phyloP scores from a whole-genome alignment of 2,888 invertebrate genomes.

The Sthenelais limicola region DNA sequence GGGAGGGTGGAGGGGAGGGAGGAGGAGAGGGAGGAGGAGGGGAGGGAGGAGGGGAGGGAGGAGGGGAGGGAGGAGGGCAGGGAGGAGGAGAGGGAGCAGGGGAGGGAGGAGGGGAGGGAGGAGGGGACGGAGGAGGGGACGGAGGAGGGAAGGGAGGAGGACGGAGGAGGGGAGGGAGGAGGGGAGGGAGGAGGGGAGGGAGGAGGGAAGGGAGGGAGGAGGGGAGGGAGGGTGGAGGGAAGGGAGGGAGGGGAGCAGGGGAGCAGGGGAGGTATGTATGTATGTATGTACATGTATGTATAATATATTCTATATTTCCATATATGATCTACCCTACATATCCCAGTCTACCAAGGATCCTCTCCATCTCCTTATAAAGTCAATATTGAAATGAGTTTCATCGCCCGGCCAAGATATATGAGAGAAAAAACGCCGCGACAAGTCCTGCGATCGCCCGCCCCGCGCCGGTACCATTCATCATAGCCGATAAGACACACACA shows the following conservation, averaged over 20 bases:
- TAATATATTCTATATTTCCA: too few relatives aligned
- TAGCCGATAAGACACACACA: too few relatives aligned
- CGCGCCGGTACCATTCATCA: too few relatives aligned
- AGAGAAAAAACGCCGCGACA: not conserved
- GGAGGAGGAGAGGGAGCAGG: not conserved
- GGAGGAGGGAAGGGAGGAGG: not conserved
- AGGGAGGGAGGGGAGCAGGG: not conserved
- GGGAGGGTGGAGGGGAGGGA: too few relatives aligned
- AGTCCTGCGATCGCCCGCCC: not conserved
- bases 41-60: not conserved
- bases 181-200: not conserved
- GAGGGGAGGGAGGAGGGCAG: not conserved
- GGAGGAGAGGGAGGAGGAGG: too few relatives aligned
- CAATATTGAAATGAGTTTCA: conserved; percentile 1
- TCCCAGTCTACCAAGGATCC: too few relatives aligned
- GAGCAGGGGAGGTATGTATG: not conserved
- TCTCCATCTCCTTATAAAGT: too few relatives aligned
- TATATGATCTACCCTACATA: too few relatives aligned
- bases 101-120: not conserved
- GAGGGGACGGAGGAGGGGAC: not conserved
- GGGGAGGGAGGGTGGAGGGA: not conserved
- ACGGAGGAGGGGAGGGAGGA: not conserved
- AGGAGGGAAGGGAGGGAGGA: not conserved
- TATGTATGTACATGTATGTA: too few relatives aligned
- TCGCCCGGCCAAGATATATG: not conserved